A percentile compares a stretch with the other conserved stretches of the same genome.
Evolutionary conservation across 2,113 vertebrate genomes (phyloP).

Genomic region (Aphelocoma coerulescens): DNA sequence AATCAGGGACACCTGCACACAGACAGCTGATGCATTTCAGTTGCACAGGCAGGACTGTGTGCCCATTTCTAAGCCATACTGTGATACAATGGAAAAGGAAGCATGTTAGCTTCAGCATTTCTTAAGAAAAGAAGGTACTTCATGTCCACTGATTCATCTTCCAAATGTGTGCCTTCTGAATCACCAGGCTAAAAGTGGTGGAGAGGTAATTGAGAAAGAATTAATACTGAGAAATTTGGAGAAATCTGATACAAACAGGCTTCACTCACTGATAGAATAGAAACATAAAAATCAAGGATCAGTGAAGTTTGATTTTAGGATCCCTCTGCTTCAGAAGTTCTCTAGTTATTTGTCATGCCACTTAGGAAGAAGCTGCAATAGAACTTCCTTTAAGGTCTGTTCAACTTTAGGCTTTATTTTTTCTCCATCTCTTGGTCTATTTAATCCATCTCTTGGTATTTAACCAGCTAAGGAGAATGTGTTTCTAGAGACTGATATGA

Average conservation of each 20-base stretch:
- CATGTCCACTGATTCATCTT: background rate
- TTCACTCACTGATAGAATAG: fast-evolving
- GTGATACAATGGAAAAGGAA: background rate
- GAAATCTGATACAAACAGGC: background rate
- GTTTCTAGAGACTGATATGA: background rate
- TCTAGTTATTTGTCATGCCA: background rate
- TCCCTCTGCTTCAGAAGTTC: background rate
- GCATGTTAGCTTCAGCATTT: background rate
- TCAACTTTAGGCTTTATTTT: background rate
- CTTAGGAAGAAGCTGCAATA: background rate
- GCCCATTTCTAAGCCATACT: background rate
- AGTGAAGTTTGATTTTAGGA: background rate
- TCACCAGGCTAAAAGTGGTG: background rate
- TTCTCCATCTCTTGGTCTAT: background rate
- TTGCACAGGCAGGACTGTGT: background rate
- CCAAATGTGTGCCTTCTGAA: background rate
- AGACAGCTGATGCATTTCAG: background rate
- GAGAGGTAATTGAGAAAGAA: background rate
- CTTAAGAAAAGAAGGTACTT: background rate
- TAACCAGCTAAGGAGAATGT: background rate
- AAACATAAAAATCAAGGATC: background rate
- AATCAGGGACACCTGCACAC: background rate
- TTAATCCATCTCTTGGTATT: background rate
- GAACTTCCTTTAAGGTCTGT: background rate
- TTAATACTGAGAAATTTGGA: background rate